Evolutionary conservation across 2,888 invertebrate genomes (phyloP).

Genomic region (Meta bourneti): DNA sequence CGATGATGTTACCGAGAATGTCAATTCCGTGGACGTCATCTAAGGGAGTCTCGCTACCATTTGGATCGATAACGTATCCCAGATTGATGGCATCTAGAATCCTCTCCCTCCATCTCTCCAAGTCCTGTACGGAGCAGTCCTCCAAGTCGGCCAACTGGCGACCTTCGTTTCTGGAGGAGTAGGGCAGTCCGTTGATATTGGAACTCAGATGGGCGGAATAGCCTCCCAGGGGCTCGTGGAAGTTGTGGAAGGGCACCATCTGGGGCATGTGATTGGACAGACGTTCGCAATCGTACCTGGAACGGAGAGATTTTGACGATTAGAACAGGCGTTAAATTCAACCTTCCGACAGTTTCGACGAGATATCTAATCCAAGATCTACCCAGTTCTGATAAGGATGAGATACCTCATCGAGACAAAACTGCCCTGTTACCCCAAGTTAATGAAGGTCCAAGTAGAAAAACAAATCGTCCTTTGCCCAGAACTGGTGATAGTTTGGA

Average conservation of each 20-base stretch:
- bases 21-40: slow-evolving; percentile 88
- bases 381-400: no score
- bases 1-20: slow-evolving; percentile 89
- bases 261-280: slow-evolving; percentile 86
- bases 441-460: no score
- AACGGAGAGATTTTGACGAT: not conserved
- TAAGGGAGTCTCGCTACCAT: slow-evolving; percentile 83
- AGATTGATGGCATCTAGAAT: slow-evolving; percentile 87
- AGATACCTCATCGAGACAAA: no score
- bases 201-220: slow-evolving; percentile 66
- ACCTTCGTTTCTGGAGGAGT: slow-evolving; percentile 31
- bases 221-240: slow-evolving; percentile 58
- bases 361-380: no score
- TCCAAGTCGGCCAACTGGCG: slow-evolving; percentile 52
- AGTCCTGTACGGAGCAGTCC: slow-evolving; percentile 66
- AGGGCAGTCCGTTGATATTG: slow-evolving; percentile 55
- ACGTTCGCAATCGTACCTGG: slow-evolving; percentile 87
- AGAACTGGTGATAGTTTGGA: no score
- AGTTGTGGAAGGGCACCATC: slow-evolving; percentile 84
- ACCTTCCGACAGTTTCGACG: no score
- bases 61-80: slow-evolving; percentile 84
- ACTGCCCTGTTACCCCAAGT: no score
- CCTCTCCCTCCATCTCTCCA: slow-evolving; percentile 89
- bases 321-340: not conserved
- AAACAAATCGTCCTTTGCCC: no score